phyloP scores from a whole-genome alignment of 1,140 invertebrate genomes.

The Drosophila lini region DNA sequence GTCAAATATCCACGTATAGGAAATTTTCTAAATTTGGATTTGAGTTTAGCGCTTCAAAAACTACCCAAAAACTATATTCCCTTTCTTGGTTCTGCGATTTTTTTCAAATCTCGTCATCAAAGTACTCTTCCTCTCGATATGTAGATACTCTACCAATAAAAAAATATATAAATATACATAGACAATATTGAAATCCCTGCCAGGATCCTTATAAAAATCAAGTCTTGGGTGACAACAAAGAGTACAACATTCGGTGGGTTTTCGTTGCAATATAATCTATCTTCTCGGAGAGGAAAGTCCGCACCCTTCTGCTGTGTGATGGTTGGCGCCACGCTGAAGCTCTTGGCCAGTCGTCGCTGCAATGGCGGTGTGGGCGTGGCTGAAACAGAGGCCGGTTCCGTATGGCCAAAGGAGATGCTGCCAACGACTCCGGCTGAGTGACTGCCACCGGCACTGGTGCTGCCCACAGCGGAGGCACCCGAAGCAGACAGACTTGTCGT shows the following conservation, averaged over 20 bases:
- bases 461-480: slow-evolving; percentile 42
- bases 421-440: slow-evolving; percentile 77
- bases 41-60: too few species aligned
- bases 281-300: slow-evolving; percentile 13
- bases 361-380: slow-evolving; percentile 91
- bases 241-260: slow-evolving; percentile 34
- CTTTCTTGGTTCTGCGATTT: too few species aligned
- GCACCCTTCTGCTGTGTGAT: slow-evolving; percentile 84
- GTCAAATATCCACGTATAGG: too few species aligned
- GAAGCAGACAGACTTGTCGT: slow-evolving; percentile 19
- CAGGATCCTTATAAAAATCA: background rate
- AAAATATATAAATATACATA: too few species aligned
- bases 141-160: too few species aligned
- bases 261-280: slow-evolving; percentile 4
- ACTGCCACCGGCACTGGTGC: slow-evolving; percentile 71
- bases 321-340: slow-evolving; percentile 92
- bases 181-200: slow-evolving; percentile 5
- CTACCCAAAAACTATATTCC: too few species aligned
- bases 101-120: too few species aligned
- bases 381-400: slow-evolving; percentile 25
- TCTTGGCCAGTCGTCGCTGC: slow-evolving; percentile 93
- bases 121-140: too few species aligned
- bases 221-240: slow-evolving; percentile 17
- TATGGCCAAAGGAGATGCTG: slow-evolving; percentile 69
- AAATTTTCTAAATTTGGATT: too few species aligned